phyloP scores from a whole-genome alignment of 2,888 invertebrate species.

The Lingula anatina region DNA sequence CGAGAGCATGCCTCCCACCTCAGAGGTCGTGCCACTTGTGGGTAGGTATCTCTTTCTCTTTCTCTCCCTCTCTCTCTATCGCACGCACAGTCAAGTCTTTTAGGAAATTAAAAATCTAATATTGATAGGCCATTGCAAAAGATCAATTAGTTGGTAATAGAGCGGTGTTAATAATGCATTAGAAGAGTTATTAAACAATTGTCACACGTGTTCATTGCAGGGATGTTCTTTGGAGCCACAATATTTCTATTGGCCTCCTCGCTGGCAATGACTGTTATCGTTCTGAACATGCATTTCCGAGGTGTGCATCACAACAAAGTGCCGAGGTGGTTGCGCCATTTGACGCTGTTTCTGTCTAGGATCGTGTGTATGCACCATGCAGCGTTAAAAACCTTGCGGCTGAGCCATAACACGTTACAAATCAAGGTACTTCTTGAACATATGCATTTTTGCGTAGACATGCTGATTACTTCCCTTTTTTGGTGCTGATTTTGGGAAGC shows the following conservation, averaged over 20 bases:
- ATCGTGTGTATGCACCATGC: neutral
- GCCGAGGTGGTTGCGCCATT: neutral
- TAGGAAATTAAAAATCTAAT: neutral
- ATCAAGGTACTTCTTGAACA: no score
- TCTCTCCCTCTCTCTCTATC: neutral
- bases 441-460: no score
- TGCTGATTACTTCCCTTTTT: no score
- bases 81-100: neutral
- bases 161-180: neutral
- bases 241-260: conserved; percentile 22
- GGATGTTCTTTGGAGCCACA: conserved; percentile 21
- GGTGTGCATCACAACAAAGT: neutral
- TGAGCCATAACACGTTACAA: no score
- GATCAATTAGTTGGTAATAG: neutral
- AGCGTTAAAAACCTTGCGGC: no score
- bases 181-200: neutral
- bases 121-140: neutral
- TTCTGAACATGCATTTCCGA: conserved; percentile 18
- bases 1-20: conserved; percentile 41
- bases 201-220: conserved; percentile 6
- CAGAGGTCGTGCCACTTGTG: conserved; percentile 40
- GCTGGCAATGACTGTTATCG: conserved; percentile 17
- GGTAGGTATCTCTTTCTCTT: conserved; percentile 18
- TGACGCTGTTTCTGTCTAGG: neutral
- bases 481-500: no score